These are phyloP conservation scores for Poeciliopsis paucimaculata DNA, from an alignment of 2,797 vertebrate species.

Conservation along the genomic window DNA sequence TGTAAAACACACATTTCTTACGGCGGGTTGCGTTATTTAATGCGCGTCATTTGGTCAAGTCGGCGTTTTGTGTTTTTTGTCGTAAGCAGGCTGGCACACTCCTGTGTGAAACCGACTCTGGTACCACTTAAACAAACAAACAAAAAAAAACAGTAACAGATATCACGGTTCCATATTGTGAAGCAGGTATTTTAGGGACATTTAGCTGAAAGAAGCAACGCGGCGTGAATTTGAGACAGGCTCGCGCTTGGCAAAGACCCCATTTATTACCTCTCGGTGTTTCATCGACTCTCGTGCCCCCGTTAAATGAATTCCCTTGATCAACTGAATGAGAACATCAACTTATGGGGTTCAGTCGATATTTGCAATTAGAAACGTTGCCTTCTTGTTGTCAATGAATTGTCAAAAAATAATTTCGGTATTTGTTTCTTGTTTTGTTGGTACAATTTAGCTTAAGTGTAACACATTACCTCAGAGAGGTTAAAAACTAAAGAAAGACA, in stretches of 20 bases:
- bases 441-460: not conserved
- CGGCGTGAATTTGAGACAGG: constrained; percentile 14
- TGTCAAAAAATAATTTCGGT: not conserved
- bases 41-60: constrained; percentile 10
- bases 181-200: not conserved
- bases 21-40: not conserved
- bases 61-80: constrained; percentile 25
- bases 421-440: not conserved
- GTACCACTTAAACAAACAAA: not conserved
- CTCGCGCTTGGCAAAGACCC: constrained; percentile 24
- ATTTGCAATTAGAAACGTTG: not conserved
- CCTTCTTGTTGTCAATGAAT: not conserved
- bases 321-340: not conserved
- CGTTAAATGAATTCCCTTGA: not conserved
- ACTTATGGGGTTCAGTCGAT: not conserved
- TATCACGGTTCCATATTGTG: not conserved
- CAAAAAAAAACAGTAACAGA: too few species aligned
- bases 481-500: not conserved
- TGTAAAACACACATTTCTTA: rapidly evolving
- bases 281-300: constrained; percentile 9
- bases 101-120: not conserved
- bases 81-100: not conserved
- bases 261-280: constrained; percentile 28
- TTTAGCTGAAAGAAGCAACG: not conserved
- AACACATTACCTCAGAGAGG: not conserved